Conservation (phyloP, 2,797 vertebrate genomes). For the Sebastes iracundus region DNA sequence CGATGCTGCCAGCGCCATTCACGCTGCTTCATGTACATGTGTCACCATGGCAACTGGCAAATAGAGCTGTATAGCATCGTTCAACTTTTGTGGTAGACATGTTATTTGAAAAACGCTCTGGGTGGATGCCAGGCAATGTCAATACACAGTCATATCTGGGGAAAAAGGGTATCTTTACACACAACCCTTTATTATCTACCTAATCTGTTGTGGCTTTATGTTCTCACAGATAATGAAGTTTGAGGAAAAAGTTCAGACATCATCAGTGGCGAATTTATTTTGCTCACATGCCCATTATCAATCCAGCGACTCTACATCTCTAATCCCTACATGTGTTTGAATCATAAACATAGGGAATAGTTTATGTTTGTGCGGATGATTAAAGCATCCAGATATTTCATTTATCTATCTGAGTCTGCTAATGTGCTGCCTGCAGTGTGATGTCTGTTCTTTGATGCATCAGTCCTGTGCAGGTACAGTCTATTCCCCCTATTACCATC, state of each 20-base stretch:
- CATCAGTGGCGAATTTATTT: not conserved
- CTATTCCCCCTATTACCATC: slow-evolving; percentile 4
- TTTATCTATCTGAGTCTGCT: not conserved
- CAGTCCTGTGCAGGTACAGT: slow-evolving; percentile 11
- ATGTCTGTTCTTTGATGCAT: slow-evolving; percentile 19
- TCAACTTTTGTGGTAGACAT: slow-evolving; percentile 17
- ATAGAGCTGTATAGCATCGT: slow-evolving; percentile 19
- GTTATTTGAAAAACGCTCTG: slow-evolving; percentile 13
- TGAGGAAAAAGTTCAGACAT: not conserved
- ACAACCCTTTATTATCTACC: not conserved
- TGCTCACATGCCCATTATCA: not conserved
- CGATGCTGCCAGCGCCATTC: slow-evolving; percentile 28
- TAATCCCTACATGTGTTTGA: not conserved
- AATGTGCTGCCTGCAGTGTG: slow-evolving; percentile 14
- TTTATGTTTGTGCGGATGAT: not conserved
- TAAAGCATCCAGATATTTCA: not conserved
- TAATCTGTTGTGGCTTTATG: not conserved
- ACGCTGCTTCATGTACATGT: slow-evolving; percentile 11
- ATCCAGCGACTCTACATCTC: not conserved
- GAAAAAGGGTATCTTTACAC: not conserved
- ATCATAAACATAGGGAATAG: not conserved
- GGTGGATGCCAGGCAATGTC: not conserved
- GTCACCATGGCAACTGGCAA: slow-evolving; percentile 56
- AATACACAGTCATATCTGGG: not conserved
- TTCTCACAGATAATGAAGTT: not conserved